Percentiles rank a stretch among this genome's conserved stretches.
Conservation (phyloP, 2,888 invertebrate genomes). For the Latrodectus elegans region DNA sequence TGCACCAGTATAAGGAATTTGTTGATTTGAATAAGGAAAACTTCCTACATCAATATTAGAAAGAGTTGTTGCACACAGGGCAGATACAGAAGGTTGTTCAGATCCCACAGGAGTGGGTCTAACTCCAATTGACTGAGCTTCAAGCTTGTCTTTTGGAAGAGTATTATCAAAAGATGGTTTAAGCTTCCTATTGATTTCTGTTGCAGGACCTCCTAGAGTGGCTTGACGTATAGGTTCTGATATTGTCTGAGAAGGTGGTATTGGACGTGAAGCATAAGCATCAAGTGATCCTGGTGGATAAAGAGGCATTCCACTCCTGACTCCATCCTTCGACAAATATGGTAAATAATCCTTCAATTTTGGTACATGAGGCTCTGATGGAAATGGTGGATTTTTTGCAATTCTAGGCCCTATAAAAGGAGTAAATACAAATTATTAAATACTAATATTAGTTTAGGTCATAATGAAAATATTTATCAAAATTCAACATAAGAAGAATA, state of each 20-base stretch:
- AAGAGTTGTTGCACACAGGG: constrained; percentile 35
- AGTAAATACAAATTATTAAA: not conserved
- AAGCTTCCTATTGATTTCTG: constrained; percentile 35
- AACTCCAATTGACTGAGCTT: constrained; percentile 46
- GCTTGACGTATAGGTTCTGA: constrained; percentile 49
- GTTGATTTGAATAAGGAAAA: not conserved
- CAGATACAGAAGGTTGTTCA: constrained; percentile 69
- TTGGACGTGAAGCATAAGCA: constrained; percentile 6
- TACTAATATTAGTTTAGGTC: no score
- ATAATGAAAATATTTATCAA: no score
- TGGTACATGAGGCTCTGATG: constrained; percentile 74
- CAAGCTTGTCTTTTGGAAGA: constrained; percentile 32
- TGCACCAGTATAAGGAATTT: not conserved
- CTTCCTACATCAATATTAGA: constrained; percentile 16
- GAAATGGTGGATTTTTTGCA: constrained; percentile 8
- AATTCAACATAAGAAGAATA: no score
- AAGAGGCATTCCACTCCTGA: not conserved
- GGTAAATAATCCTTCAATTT: constrained; percentile 93
- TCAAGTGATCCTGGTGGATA: constrained; percentile 21
- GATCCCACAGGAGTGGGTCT: constrained; percentile 71
- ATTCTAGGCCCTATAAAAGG: constrained; percentile 33
- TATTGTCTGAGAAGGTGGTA: not conserved
- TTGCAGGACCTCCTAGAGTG: constrained; percentile 37
- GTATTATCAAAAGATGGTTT: constrained; percentile 29
- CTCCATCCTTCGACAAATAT: constrained; percentile 78